Evolutionary conservation across 2,113 vertebrate genomes (phyloP), one percentile per base, ranked within the genome.

Genomic region (Plectropomus leopardus): DNA sequence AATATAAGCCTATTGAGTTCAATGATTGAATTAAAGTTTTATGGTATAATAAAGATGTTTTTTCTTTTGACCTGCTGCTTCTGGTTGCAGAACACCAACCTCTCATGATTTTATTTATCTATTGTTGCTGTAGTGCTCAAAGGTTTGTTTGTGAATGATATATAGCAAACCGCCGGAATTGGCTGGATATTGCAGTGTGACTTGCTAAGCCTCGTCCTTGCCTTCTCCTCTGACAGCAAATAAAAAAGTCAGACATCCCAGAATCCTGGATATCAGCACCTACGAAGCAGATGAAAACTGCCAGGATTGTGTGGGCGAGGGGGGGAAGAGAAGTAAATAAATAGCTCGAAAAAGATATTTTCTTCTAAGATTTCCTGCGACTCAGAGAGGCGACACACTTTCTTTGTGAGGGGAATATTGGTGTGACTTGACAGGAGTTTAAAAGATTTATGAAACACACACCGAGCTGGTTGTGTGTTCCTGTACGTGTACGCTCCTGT

Each of bases 381-480:
- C 78, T 90, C 82, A n/a, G 69, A 78, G 85, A 86, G 88, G 74
- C 63, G 76, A 90, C 89, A 84, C 75, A 69, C 71, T 90, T 88
- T 75, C 88, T 92, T 87, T 89, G 86, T 85, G 61, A 78, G 81
- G 61, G 79, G 58, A 82, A 80, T 80, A 88, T 86, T 59, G 84
- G 78, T 78, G 76, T 72, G 86, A 89, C 85, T 90, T 87, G 89
- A 92, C 86, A 93, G 84, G 84, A 88, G 87, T 93, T 92, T 92
- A 92, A 92, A 93, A 92, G 87, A 89, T 90, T 90, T 84, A 89
- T 89, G 79, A 87, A 87, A 76, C 74, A 58, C 80, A 50, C 72
- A 66, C 36, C 32, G 16, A 82, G 71, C 51, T 28, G 77, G 53
- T 28, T 77, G 73, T 84, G 73, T 42, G 81, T 84, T 85, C 75